These are phyloP conservation scores for Calliphora vicina DNA, from an alignment of 1,140 invertebrate genomes.

Conservation along the genomic window DNA sequence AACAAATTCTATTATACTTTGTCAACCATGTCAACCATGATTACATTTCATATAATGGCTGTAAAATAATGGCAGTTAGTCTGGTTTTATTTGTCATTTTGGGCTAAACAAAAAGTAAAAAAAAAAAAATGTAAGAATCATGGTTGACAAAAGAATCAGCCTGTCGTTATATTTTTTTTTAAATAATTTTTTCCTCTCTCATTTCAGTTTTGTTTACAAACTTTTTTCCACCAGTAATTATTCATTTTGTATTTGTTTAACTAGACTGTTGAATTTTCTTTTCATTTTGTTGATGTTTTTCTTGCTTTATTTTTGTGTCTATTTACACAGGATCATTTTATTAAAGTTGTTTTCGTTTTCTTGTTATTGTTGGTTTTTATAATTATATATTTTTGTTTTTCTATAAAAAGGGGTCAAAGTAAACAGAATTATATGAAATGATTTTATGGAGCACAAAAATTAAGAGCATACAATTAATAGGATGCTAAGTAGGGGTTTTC, in stretches of 20 bases:
- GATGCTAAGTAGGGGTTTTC: no score
- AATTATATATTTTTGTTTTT: conserved; percentile 3
- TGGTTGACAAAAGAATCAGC: neutral
- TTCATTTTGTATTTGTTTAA: neutral
- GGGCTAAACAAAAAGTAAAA: no score
- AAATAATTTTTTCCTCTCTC: neutral
- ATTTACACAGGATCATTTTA: neutral
- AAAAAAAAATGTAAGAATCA: neutral
- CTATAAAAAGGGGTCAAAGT: neutral
- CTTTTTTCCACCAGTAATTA: neutral
- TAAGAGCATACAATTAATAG: no score
- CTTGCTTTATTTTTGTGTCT: no score
- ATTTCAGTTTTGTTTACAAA: no score
- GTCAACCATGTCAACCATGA: neutral
- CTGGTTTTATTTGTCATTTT: neutral
- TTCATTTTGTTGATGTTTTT: no score
- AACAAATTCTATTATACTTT: neutral
- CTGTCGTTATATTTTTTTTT: neutral
- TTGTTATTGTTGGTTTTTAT: neutral
- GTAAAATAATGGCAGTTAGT: neutral
- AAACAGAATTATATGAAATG: neutral
- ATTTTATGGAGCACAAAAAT: neutral
- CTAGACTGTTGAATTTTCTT: neutral
- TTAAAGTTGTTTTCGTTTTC: neutral
- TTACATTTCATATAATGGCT: neutral